Conservation (phyloP, 2,113 vertebrate species). For the Phalacrocorax carbo region DNA sequence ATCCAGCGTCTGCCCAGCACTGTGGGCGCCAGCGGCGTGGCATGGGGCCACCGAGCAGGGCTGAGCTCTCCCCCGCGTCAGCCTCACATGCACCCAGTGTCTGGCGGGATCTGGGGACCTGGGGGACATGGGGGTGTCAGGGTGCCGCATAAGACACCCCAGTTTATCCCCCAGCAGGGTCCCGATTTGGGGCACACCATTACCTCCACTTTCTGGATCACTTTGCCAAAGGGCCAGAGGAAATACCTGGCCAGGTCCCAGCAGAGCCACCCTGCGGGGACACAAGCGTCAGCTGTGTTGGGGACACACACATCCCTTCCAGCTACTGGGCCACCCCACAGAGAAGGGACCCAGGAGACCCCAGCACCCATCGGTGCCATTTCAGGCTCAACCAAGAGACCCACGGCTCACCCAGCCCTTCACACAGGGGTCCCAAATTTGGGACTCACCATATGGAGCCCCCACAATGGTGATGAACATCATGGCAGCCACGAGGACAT, state of each 20-base stretch:
- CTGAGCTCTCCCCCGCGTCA: conserved; percentile 27
- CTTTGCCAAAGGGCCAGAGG: conserved; percentile 86
- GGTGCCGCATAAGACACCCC: fast-evolving
- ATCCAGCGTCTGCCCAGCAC: neutral
- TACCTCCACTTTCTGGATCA: conserved; percentile 72
- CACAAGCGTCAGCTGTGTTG: fast-evolving
- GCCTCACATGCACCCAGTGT: neutral
- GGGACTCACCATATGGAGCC: conserved; percentile 78
- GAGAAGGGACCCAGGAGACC: neutral
- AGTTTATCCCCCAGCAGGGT: fast-evolving
- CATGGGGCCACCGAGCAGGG: neutral
- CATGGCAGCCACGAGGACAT: conserved; percentile 71
- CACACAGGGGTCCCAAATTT: fast-evolving
- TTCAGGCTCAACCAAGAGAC: neutral
- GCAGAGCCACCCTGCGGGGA: conserved; percentile 74
- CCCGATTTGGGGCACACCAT: fast-evolving
- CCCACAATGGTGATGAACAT: conserved; percentile 83
- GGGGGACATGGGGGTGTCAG: fast-evolving
- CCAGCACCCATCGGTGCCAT: fast-evolving
- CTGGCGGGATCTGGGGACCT: neutral
- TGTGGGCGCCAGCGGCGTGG: neutral
- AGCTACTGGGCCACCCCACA: neutral
- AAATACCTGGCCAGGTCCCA: conserved; percentile 76
- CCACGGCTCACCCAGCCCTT: neutral
- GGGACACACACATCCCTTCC: neutral